Evolutionary conservation across 2,113 vertebrate genomes (phyloP).

Genomic region (Xiphophorus maculatus): DNA sequence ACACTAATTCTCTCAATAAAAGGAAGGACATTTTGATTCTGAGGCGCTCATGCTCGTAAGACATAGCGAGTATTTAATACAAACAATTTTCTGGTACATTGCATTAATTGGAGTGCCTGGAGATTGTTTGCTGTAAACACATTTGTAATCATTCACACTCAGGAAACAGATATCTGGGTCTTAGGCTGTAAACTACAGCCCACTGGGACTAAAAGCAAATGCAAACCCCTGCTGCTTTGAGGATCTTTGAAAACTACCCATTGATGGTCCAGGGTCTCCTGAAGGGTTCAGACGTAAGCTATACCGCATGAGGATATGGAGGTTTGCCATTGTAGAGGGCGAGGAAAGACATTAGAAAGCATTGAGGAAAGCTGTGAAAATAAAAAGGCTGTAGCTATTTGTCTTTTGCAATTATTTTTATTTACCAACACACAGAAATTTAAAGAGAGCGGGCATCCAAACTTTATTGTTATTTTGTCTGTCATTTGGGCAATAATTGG

Average conservation of each 20-base stretch:
- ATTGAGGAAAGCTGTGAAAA: conserved; percentile 13
- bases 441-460: not conserved
- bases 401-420: not conserved
- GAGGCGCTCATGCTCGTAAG: conserved; percentile 28
- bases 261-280: not conserved
- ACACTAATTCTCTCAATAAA: conserved; percentile 21
- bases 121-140: conserved; percentile 51
- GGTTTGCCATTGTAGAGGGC: not conserved
- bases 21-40: conserved; percentile 23
- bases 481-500: too few species aligned
- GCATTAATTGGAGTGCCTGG: conserved; percentile 54
- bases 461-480: not conserved
- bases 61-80: conserved; percentile 39
- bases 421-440: not conserved
- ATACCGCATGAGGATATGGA: not conserved
- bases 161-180: conserved; percentile 35
- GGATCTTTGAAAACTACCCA: not conserved
- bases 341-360: not conserved
- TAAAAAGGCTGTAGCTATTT: not conserved
- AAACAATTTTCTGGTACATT: conserved; percentile 61
- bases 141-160: conserved; percentile 50
- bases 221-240: not conserved
- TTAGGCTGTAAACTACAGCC: conserved; percentile 30
- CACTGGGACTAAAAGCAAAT: not conserved
- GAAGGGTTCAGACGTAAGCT: not conserved